phyloP scores from a whole-genome alignment of 1,140 invertebrate genomes.

The Scylla paramamosain region DNA sequence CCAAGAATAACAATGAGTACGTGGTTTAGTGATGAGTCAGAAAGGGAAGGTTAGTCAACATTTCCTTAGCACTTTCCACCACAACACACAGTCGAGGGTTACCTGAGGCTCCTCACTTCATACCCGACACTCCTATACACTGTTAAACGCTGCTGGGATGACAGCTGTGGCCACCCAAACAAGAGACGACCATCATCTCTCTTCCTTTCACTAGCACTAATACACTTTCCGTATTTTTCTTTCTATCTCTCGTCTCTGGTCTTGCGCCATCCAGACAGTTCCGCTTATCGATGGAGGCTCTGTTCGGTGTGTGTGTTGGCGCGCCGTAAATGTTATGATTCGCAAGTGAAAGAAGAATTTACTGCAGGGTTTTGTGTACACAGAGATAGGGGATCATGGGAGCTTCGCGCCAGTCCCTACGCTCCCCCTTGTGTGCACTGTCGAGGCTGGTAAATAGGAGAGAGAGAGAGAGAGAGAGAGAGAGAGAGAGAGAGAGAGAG shows the following conservation, averaged over 20 bases:
- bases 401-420: background rate
- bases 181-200: background rate
- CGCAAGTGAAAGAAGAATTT: background rate
- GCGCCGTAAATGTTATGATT: slow-evolving; percentile 11
- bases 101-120: background rate
- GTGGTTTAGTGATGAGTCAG: background rate
- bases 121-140: background rate
- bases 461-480: slow-evolving; percentile 53
- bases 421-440: no score
- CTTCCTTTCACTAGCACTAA: background rate
- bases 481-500: slow-evolving; percentile 41
- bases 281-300: background rate
- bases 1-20: background rate
- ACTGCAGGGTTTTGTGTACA: background rate
- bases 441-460: background rate
- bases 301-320: background rate
- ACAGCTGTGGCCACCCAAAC: background rate
- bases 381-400: background rate
- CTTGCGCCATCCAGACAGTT: background rate
- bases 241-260: background rate
- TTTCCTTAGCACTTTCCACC: background rate
- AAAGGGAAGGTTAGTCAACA: background rate
- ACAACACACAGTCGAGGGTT: background rate
- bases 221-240: background rate
- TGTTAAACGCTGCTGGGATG: background rate